Percentiles rank a stretch among this genome's conserved stretches.
Conservation (phyloP, 2,797 vertebrate genomes). For the Rhadinocentrus ornatus region DNA sequence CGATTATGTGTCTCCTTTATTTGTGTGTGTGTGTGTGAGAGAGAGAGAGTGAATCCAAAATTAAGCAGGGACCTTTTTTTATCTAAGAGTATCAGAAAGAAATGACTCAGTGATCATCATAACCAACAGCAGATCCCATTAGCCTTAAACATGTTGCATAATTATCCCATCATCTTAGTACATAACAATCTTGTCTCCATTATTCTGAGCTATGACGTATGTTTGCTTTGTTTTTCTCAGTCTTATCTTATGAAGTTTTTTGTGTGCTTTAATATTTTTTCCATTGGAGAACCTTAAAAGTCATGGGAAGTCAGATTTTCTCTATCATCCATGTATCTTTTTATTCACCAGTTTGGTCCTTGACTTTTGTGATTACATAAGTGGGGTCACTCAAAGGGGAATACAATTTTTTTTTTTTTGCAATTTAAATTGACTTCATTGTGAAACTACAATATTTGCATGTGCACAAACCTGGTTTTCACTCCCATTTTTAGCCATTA, state of each 20-base stretch:
- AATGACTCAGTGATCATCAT: conserved; percentile 46
- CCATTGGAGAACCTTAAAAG: conserved; percentile 33
- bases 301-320: not conserved
- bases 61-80: conserved; percentile 41
- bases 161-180: conserved; percentile 59
- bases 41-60: conserved; percentile 45
- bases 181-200: conserved; percentile 48
- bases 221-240: conserved; percentile 2
- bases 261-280: conserved; percentile 41
- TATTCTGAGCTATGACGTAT: conserved; percentile 19
- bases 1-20: conserved; percentile 35
- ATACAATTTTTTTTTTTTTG: conserved; percentile 11
- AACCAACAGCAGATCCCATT: conserved; percentile 60
- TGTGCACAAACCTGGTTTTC: not conserved
- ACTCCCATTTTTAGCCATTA: not conserved
- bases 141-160: conserved; percentile 57
- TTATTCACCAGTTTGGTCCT: conserved; percentile 18
- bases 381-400: conserved; percentile 23
- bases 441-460: not conserved
- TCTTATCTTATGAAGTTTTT: conserved; percentile 29
- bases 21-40: no score
- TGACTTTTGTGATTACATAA: conserved; percentile 11
- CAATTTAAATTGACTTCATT: not conserved
- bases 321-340: not conserved
- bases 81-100: conserved; percentile 47